Conservation (phyloP, 2,113 vertebrate species). For the Myocastor coypus region DNA sequence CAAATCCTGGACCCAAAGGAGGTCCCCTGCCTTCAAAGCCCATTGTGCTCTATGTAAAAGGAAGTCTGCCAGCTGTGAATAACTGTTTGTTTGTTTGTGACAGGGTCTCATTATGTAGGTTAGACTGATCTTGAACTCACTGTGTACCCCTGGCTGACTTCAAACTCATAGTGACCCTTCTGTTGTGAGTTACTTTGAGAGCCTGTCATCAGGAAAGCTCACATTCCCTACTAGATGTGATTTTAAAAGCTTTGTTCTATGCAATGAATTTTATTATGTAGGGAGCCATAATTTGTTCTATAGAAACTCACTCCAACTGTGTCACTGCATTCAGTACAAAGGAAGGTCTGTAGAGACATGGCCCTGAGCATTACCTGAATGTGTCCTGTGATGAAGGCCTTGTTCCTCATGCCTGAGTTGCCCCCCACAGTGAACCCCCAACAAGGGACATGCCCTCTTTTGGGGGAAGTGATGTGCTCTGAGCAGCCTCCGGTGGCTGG, state of each 20-base stretch:
- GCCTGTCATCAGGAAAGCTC: not conserved
- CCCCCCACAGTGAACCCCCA: not conserved
- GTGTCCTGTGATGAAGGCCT: not conserved
- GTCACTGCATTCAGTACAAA: not conserved
- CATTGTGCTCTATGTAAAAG: not conserved
- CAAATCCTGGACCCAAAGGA: not conserved
- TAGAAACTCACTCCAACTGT: not conserved
- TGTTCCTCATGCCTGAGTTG: not conserved
- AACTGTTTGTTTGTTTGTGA: not conserved
- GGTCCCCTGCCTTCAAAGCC: not conserved
- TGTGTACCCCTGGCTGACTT: not conserved
- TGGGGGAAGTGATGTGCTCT: not conserved
- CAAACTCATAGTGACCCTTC: not conserved
- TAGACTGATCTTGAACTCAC: not conserved
- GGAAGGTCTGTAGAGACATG: not conserved
- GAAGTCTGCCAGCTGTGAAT: not conserved
- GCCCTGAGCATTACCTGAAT: not conserved
- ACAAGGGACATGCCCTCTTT: not conserved
- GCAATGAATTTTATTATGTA: not conserved
- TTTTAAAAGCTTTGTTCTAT: not conserved
- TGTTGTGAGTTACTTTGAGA: not conserved
- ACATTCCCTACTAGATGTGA: not conserved
- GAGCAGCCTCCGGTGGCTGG: not conserved
- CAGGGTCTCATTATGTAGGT: not conserved
- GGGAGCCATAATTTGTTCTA: not conserved